Evolutionary conservation across 2,113 vertebrate species (phyloP), one percentile per base, ranked within the genome.

Genomic region (Seriola rivoliana): DNA sequence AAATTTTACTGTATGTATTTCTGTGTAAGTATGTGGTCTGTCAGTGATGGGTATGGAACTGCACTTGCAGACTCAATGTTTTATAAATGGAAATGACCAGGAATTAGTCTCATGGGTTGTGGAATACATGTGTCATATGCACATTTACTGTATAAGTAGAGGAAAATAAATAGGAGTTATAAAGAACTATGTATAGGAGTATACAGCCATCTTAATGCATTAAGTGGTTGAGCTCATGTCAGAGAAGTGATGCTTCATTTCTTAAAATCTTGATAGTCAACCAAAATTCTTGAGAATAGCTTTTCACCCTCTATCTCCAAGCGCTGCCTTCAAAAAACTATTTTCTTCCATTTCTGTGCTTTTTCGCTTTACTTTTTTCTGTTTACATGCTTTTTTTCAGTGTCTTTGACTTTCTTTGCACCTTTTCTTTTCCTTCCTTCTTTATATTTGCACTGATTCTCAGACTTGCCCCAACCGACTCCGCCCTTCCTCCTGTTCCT

Each of bases 401-500:
- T 72, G 46, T 71, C 40, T 71, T 54, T 80, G 32, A 79, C 34
- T 57, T 23, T 73, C 16, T 54, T 54, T 48, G 23, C 44, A 60
- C 10, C 63, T 44, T n/a, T 50, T 52, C 10, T 72, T 46, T 75
- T 32, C 78, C 64, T 75, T 23, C 38, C n/a, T 71, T 59, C 44
- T 82, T 74, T 89, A 65, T 82, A 63, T 82, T 78, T 80, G 32
- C 40, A 68, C 71, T 52, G 48, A 66, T 78, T 91, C 73, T 87
- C 82, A 93, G 93, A 93, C 72, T 58, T 84, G 34, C 77, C 55
- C 67, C 82, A 74, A 54, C 55, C n/a, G 71, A 90, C 79, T 85
- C 84, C 60, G 50, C 73, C 58, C 84, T 91, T 82, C 90, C 84
- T 91, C 85, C 93, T 84, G 58, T 87, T 86, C 78, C 88, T 92